Evolutionary conservation across 1,140 invertebrate genomes (phyloP), one percentile per base, ranked within the genome.

Genomic region (Prorops nasuta): DNA sequence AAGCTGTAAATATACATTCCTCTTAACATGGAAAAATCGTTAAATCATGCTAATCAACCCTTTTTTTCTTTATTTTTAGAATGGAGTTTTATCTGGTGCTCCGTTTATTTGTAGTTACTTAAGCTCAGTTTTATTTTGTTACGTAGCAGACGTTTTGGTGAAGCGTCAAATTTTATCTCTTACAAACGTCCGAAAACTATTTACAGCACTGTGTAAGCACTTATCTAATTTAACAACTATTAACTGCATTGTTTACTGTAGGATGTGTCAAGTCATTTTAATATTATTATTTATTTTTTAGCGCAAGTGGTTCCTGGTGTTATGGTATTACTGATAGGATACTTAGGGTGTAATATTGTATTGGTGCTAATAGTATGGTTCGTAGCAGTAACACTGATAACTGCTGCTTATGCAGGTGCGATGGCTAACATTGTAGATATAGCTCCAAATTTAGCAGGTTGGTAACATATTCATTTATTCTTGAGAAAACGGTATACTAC

Each of bases 371-470:
- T 84, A 8, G 69, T 85, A 24, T 88, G 86, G 86, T 87, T 86
- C 60, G 69, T 84, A 57, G 84, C 85, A 21, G 85, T 88, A n/a
- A 85, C 83, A 40, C 71, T 87, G 17, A 86, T 88, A 55, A 87
- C 86, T 34, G 84, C 86, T 24, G 81, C 84, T 1, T 88, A 88
- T 64, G 86, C 86, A 4, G 86, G 86, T 42, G 86, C 86, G n/a
- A 88, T 88, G 86, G 85, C 85, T 0, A 87, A 83, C 60, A 83
- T 88, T 54, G 86, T 88, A 14, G 86, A 88, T 58, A 85, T 88
- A 43, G 84, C 85, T 6, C 86, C 86, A 31, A 88, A 87, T 74
- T 83, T 86, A 59, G 86, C 85, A 47, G 80, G 79, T 79, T 58
- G 64, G 44, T 53, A 34, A 22, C 15, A 2, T 24, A 22, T 17